Conservation (phyloP, 2,797 vertebrate species). For the Helicolenus hilgendorfi region DNA sequence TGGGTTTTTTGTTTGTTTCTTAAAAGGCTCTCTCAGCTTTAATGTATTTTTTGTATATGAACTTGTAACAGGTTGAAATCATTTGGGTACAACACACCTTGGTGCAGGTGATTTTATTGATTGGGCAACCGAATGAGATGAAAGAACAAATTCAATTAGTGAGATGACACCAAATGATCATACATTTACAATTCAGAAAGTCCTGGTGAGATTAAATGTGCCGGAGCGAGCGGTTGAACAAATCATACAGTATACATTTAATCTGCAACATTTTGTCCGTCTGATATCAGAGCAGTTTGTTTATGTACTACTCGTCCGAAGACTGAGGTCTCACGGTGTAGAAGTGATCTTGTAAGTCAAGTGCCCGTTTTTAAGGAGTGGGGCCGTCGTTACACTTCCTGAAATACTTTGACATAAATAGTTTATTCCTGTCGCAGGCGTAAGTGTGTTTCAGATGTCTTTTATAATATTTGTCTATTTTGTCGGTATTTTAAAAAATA, state of each 20-base stretch:
- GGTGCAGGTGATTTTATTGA: background rate
- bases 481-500: constrained; percentile 74
- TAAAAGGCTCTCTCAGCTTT: background rate
- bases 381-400: background rate
- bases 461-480: constrained; percentile 82
- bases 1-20: background rate
- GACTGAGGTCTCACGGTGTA: background rate
- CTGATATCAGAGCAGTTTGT: background rate
- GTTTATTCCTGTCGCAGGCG: constrained; percentile 35
- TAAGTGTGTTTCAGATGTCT: constrained; percentile 65
- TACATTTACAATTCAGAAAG: background rate
- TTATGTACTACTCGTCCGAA: background rate
- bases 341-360: constrained; percentile 23
- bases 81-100: background rate
- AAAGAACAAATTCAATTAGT: background rate
- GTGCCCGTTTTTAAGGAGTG: constrained; percentile 28
- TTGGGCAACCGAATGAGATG: background rate
- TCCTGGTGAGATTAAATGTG: background rate
- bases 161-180: background rate
- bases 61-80: background rate
- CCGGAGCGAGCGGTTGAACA: background rate
- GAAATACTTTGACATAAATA: constrained; percentile 18
- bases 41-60: background rate
- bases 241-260: background rate
- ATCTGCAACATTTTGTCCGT: background rate